phyloP scores from a whole-genome alignment of 1,140 invertebrate species.

The Pseudomyrmex pallidus region DNA sequence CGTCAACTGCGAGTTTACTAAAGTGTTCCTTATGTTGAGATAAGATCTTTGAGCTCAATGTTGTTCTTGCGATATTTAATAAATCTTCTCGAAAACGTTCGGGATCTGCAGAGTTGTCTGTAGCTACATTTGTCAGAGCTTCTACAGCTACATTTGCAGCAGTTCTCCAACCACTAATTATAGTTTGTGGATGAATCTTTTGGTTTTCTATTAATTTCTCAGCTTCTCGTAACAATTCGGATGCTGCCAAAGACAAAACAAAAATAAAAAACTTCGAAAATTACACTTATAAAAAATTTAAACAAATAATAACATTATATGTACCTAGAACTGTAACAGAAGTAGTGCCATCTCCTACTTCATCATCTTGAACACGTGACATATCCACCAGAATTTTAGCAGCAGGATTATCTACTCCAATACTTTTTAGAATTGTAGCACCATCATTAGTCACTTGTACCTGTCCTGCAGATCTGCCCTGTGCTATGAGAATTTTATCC shows the following conservation, averaged over 20 bases:
- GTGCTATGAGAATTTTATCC: conserved; percentile 99
- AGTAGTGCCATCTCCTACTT: conserved; percentile 99
- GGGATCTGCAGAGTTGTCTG: conserved; percentile 93
- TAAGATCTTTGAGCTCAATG: conserved; percentile 99
- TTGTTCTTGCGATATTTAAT: conserved; percentile 98
- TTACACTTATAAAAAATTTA: conserved; percentile 29
- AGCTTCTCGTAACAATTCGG: conserved; percentile 97
- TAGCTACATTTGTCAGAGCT: conserved; percentile 91
- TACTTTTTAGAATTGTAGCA: conserved; percentile 98
- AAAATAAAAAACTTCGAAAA: conserved; percentile 12
- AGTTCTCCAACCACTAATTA: conserved; percentile 97
- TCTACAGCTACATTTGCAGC: conserved; percentile 93
- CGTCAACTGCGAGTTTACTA: conserved; percentile 97
- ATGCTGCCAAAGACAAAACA: conserved; percentile 86
- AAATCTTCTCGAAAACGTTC: conserved; percentile 95
- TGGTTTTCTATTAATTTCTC: conserved; percentile 95
- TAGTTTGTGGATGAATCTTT: conserved; percentile 99
- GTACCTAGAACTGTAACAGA: conserved; percentile 97
- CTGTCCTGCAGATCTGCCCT: conserved; percentile 92
- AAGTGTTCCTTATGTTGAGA: conserved; percentile 99
- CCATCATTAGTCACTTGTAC: conserved; percentile 99
- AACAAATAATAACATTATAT: conserved; percentile 45
- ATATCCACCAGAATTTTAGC: conserved; percentile 99
- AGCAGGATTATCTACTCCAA: conserved; percentile 99
- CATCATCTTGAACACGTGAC: conserved; percentile 99